Evolutionary conservation across 2,113 vertebrate genomes (phyloP), one percentile per base, ranked within the genome.

Genomic region (Paracanthobrama guichenoti): DNA sequence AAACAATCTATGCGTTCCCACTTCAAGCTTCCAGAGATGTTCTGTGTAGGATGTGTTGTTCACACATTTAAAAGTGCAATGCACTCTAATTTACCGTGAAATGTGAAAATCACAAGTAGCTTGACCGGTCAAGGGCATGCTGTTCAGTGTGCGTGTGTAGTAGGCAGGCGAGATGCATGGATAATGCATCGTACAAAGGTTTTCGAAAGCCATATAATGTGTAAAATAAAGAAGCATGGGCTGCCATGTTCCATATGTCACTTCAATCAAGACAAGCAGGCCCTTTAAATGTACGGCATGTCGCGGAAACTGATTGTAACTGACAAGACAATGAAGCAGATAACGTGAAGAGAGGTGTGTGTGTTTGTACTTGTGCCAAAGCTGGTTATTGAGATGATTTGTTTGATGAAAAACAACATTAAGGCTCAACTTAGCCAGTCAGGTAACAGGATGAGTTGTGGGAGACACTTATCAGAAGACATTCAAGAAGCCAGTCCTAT

Each of bases 281-380:
- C 20, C 44, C 42, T 62, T 46, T 20, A 20, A 31, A 64, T 4
- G 6, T 28, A 5, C 3, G 11, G 24, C 46, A 66, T n/a, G 69
- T 39, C 24, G 13, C 50, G 48, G n/a, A 20, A 44, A 66, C 18
- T 69, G 46, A 86, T 76, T 66, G 22, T 28, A 81, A 71, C 69
- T 81, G 77, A 81, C 77, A 77, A 71, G 86, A 80, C 42, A 81
- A 87, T 87, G 59, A 84, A 69, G 20, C 71, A 35, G 20, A 11
- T n/a, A 42, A 57, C 4, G 14, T 9, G 24, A 35, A 59, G 66
- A 81, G 46, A 69, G 42, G 66, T 73, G 42, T 79, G 18, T 72
- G 53, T 78, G 31, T 77, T 76, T 48, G 13, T 20, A 28, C 46
- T 57, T 87, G 69, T 59, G 53, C 3, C 60, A 66, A 18, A 50